Conservation (phyloP, 92 coral and sea anemone species). For the Meandrina meandrites region DNA sequence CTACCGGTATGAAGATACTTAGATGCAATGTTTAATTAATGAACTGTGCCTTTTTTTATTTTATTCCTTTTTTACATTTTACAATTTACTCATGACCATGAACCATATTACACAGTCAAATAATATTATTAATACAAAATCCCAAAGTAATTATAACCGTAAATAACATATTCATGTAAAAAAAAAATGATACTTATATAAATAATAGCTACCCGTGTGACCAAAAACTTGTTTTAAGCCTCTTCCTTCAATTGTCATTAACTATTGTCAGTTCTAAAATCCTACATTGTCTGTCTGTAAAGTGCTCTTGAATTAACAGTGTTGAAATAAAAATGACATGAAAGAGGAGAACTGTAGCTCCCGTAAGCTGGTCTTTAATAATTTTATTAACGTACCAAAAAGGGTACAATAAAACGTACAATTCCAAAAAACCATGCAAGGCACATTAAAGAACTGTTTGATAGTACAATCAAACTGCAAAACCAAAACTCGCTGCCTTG, state of each 20-base stretch:
- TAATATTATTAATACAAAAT: slow-evolving; percentile 8
- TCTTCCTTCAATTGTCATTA: neutral
- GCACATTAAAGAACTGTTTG: too few species aligned
- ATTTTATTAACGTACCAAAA: too few species aligned
- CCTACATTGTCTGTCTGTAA: neutral
- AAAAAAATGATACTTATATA: neutral
- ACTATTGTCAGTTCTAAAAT: neutral
- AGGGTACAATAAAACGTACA: too few species aligned
- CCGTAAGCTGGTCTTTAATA: too few species aligned
- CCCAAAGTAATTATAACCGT: neutral
- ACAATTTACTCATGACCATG: neutral
- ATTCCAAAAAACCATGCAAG: too few species aligned
- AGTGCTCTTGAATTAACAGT: neutral
- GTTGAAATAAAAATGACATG: neutral
- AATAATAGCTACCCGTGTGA: neutral
- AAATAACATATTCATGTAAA: neutral
- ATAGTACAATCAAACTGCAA: too few species aligned
- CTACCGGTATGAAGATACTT: too few species aligned
- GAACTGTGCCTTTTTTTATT: too few species aligned
- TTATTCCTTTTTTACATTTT: neutral
- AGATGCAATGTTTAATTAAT: too few species aligned
- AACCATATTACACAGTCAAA: neutral
- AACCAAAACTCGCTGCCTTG: too few species aligned
- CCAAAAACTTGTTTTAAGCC: neutral
- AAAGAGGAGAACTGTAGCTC: neutral